These are phyloP conservation scores for Adelphocoris suturalis DNA, from an alignment of 2,888 invertebrate species.

Conservation along the genomic window DNA sequence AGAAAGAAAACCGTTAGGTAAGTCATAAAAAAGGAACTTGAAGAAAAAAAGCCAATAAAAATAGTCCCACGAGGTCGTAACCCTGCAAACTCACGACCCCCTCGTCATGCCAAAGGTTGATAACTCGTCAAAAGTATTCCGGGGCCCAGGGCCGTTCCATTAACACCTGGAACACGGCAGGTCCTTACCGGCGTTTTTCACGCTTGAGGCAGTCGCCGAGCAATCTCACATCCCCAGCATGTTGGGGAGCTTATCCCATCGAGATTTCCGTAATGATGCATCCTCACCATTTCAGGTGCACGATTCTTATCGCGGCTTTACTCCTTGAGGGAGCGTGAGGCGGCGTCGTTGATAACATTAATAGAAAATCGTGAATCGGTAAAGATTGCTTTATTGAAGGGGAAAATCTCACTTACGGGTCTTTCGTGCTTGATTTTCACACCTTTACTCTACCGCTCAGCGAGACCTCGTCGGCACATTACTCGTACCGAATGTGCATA, in stretches of 20 bases:
- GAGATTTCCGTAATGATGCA: slow-evolving; percentile 54
- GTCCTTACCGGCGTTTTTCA: slow-evolving; percentile 32
- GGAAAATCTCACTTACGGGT: slow-evolving; percentile 20
- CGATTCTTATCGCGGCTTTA: slow-evolving; percentile 30
- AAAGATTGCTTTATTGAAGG: slow-evolving; percentile 50
- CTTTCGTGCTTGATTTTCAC: slow-evolving; percentile 46
- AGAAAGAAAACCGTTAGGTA: background rate
- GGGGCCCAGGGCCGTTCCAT: slow-evolving; percentile 14
- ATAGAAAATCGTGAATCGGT: slow-evolving; percentile 55
- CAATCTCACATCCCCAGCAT: background rate
- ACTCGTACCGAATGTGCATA: background rate
- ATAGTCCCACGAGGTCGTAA: slow-evolving; percentile 33
- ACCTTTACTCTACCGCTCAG: background rate
- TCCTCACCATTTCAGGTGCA: slow-evolving; percentile 46
- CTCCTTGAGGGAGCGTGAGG: slow-evolving; percentile 15
- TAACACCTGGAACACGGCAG: slow-evolving; percentile 40
- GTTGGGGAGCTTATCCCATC: slow-evolving; percentile 12
- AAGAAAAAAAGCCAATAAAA: background rate
- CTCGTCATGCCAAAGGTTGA: slow-evolving; percentile 20
- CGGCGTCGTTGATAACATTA: slow-evolving; percentile 44
- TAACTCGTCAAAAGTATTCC: slow-evolving; percentile 42
- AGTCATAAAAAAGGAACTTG: background rate
- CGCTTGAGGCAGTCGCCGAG: slow-evolving; percentile 10
- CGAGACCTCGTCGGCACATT: background rate
- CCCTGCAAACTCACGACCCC: slow-evolving; percentile 29